A percentile compares a stretch with the other conserved stretches of the same genome.
Evolutionary conservation across 2,888 invertebrate species (phyloP).

Genomic region (Hypolimnas misippus): DNA sequence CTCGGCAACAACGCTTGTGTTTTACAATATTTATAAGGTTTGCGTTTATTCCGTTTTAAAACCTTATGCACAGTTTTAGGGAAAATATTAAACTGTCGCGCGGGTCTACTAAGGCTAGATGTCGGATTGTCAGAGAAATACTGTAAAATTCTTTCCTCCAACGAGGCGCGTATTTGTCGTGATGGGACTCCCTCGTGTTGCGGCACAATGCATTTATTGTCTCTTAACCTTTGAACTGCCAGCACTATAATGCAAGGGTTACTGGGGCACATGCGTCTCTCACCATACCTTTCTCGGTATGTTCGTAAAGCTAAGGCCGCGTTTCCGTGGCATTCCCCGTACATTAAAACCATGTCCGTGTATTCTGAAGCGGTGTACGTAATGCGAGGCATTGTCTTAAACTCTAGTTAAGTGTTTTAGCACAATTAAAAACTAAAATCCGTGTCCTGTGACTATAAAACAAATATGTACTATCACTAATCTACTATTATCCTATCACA

Average conservation of each 20-base stretch:
- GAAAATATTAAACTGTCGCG: no score
- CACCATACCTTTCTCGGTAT: background rate
- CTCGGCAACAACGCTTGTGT: background rate
- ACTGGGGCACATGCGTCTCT: background rate
- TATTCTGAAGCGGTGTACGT: background rate
- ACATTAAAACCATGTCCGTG: background rate
- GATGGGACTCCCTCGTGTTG: background rate
- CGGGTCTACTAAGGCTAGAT: background rate
- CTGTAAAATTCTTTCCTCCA: background rate
- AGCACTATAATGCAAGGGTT: background rate
- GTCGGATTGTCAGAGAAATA: background rate
- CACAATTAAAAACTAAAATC: background rate
- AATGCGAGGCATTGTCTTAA: no score
- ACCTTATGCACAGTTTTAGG: background rate
- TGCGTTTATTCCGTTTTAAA: background rate
- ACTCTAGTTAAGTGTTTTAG: no score
- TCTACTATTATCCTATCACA: slow-evolving; percentile 7
- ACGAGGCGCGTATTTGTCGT: background rate
- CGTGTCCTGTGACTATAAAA: slow-evolving; percentile 5
- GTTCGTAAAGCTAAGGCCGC: background rate
- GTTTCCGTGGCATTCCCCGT: background rate
- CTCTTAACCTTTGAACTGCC: background rate
- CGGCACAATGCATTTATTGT: background rate
- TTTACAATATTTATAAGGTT: background rate
- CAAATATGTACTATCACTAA: slow-evolving; percentile 5